phyloP scores from a whole-genome alignment of 2,113 vertebrate genomes.

The Lontra canadensis region DNA sequence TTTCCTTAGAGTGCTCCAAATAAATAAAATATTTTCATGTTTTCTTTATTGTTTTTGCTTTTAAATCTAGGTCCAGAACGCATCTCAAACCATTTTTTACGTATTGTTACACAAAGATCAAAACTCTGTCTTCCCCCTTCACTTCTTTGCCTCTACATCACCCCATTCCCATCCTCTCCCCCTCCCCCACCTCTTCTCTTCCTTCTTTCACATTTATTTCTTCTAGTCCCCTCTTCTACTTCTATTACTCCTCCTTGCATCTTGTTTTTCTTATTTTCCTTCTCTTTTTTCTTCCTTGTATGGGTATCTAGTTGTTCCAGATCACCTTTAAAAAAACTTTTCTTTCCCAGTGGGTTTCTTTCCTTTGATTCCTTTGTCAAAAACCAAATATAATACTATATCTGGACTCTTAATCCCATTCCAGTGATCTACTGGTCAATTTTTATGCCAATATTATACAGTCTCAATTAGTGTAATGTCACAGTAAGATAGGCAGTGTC shows the following conservation, averaged over 20 bases:
- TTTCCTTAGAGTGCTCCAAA: background rate
- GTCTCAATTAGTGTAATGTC: background rate
- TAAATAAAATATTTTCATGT: background rate
- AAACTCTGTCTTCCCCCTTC: background rate
- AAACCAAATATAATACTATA: background rate
- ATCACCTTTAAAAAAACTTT: background rate
- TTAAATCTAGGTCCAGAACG: background rate
- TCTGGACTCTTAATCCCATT: background rate
- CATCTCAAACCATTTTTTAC: background rate
- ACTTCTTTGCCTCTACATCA: background rate
- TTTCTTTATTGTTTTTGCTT: background rate
- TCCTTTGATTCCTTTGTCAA: background rate
- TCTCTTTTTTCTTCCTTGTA: background rate
- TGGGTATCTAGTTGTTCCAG: background rate
- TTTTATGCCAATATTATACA: background rate
- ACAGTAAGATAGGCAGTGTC: background rate
- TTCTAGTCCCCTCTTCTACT: accelerated
- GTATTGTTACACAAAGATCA: background rate
- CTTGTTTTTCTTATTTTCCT: background rate
- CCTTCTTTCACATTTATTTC: too few relatives aligned
- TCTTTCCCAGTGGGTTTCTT: background rate
- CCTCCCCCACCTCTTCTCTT: background rate
- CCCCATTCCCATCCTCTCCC: too few relatives aligned
- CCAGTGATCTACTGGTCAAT: too few relatives aligned
- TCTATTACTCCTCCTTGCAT: background rate